A percentile compares a stretch with the other conserved stretches of the same genome.
phyloP scores from a whole-genome alignment of 1,140 invertebrate species.

The Cardiocondyla obscurior region DNA sequence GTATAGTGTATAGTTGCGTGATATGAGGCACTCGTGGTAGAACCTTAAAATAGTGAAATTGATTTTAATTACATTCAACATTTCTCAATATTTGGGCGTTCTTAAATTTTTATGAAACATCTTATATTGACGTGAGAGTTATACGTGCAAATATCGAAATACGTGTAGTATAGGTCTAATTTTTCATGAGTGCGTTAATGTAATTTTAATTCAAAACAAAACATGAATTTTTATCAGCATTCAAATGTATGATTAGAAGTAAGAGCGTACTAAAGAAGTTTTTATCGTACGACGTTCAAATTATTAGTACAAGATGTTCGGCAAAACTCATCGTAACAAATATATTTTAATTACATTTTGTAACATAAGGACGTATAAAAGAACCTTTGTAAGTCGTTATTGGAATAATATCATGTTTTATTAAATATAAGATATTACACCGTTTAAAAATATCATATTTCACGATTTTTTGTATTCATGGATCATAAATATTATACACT shows the following conservation, averaged over 20 bases:
- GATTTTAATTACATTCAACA: too few relatives aligned
- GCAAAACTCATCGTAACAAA: slow-evolving; percentile 73
- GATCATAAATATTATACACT: slow-evolving; percentile 69
- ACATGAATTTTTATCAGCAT: too few relatives aligned
- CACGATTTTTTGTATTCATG: slow-evolving; percentile 56
- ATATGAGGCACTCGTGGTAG: neutral
- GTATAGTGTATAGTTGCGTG: neutral
- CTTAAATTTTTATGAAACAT: too few relatives aligned
- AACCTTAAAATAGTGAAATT: neutral
- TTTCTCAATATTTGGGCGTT: too few relatives aligned
- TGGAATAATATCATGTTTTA: slow-evolving; percentile 11
- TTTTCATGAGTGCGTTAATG: too few relatives aligned
- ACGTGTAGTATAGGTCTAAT: too few relatives aligned
- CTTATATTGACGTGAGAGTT: too few relatives aligned
- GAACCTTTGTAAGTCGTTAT: slow-evolving; percentile 16
- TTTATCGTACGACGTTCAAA: slow-evolving; percentile 66
- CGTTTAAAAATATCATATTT: slow-evolving; percentile 63
- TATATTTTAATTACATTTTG: slow-evolving; percentile 46
- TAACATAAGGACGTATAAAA: slow-evolving; percentile 12
- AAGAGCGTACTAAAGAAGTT: too few relatives aligned
- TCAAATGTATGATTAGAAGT: too few relatives aligned
- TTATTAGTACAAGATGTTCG: slow-evolving; percentile 72
- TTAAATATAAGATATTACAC: slow-evolving; percentile 47
- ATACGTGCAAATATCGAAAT: too few relatives aligned
- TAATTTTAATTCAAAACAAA: too few relatives aligned